phyloP scores from a whole-genome alignment of 2,113 vertebrate genomes.

The Neopipo cinnamomea region DNA sequence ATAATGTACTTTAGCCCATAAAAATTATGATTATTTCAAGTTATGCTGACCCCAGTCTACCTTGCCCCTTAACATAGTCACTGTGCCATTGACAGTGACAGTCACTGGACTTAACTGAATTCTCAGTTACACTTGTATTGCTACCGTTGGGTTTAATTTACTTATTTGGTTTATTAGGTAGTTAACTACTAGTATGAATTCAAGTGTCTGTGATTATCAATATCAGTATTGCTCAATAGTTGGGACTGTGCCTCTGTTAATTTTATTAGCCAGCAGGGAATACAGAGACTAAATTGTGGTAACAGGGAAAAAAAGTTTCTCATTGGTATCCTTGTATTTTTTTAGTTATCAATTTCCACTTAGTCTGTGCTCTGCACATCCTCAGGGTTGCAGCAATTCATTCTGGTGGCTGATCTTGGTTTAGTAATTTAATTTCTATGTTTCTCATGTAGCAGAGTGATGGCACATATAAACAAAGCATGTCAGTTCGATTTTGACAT shows the following conservation, averaged over 20 bases:
- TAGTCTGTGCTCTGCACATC: neutral
- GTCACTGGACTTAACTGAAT: neutral
- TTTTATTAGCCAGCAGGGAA: neutral
- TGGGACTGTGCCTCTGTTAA: neutral
- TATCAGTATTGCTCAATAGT: neutral
- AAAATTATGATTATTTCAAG: neutral
- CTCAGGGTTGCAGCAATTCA: neutral
- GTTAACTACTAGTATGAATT: neutral
- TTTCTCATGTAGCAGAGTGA: neutral
- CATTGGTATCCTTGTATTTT: neutral
- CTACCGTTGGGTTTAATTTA: neutral
- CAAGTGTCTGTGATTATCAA: neutral
- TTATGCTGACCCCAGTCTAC: neutral
- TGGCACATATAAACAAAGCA: neutral
- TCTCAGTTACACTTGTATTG: neutral
- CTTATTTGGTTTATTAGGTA: neutral
- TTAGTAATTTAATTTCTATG: neutral
- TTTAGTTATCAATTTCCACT: neutral
- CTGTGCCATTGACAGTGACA: neutral
- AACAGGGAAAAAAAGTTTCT: accelerated
- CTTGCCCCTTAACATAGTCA: neutral
- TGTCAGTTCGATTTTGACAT: neutral
- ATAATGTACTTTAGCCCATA: neutral
- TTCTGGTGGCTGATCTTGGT: neutral
- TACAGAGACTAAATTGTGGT: neutral